These are phyloP conservation scores for Uria aalge DNA, from an alignment of 2,113 vertebrate species.

Conservation along the genomic window DNA sequence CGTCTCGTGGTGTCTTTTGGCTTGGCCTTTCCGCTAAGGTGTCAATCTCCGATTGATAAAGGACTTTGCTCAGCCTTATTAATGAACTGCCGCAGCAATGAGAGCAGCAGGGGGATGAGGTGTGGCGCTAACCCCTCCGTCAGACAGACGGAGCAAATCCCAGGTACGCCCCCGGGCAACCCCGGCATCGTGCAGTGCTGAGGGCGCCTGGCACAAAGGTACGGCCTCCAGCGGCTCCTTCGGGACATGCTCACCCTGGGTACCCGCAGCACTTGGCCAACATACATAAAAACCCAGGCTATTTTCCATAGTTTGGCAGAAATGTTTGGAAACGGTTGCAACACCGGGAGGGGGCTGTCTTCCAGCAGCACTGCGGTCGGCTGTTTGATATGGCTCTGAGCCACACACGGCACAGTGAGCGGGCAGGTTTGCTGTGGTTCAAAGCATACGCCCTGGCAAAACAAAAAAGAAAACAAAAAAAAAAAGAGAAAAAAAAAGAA, in stretches of 20 bases:
- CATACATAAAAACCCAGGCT: background rate
- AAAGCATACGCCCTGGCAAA: background rate
- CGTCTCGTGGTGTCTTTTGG: background rate
- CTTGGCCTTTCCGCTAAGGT: background rate
- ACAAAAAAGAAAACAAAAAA: too few relatives aligned
- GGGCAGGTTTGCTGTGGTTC: background rate
- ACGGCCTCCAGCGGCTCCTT: background rate
- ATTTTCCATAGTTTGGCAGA: background rate
- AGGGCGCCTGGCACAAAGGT: background rate
- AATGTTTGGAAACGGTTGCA: background rate
- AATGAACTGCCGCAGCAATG: background rate
- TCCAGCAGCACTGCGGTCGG: background rate
- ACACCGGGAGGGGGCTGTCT: background rate
- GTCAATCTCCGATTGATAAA: rapidly evolving
- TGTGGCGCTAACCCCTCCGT: background rate
- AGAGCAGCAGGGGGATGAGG: background rate
- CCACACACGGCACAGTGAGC: rapidly evolving
- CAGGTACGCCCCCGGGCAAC: rapidly evolving
- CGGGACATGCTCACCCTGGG: background rate
- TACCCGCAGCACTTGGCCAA: background rate
- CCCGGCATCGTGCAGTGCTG: rapidly evolving
- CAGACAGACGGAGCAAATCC: background rate
- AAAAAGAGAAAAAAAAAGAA: too few relatives aligned
- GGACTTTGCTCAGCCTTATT: background rate
- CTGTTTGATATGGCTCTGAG: background rate